A percentile compares a stretch with the other conserved stretches of the same genome.
These are phyloP conservation scores for Germaria angustata DNA, from an alignment of 2,888 invertebrate genomes.

Conservation along the genomic window DNA sequence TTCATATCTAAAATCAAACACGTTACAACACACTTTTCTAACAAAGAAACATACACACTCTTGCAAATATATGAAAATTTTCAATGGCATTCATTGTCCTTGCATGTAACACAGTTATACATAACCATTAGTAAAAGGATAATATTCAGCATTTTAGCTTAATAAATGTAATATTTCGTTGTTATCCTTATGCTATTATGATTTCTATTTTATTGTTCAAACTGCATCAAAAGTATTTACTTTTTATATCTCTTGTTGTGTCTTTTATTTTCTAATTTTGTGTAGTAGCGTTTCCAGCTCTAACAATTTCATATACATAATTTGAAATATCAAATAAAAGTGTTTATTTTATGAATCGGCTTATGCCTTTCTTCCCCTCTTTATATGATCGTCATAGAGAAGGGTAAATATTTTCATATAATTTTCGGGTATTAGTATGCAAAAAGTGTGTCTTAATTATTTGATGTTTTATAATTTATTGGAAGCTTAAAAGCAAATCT, in stretches of 20 bases:
- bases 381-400: background rate
- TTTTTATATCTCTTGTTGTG: constrained; percentile 6
- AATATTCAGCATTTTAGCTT: constrained; percentile 17
- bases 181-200: constrained; percentile 13
- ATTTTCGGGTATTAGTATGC: background rate
- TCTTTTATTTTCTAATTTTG: background rate
- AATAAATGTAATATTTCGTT: constrained; percentile 33
- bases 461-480: background rate
- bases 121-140: background rate
- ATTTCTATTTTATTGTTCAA: background rate
- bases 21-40: background rate
- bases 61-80: background rate
- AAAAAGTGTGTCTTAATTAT: background rate
- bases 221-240: constrained; percentile 4
- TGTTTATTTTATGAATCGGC: constrained; percentile 56
- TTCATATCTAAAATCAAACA: background rate
- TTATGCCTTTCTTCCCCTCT: background rate
- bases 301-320: constrained; percentile 72
- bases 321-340: constrained; percentile 74
- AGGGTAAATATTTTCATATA: constrained; percentile 39
- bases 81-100: constrained; percentile 10
- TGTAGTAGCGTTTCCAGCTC: constrained; percentile 13
- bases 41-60: background rate
- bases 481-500: background rate
- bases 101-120: background rate